Conservation (phyloP, 2,113 vertebrate genomes). For the Atherinomorus stipes region DNA sequence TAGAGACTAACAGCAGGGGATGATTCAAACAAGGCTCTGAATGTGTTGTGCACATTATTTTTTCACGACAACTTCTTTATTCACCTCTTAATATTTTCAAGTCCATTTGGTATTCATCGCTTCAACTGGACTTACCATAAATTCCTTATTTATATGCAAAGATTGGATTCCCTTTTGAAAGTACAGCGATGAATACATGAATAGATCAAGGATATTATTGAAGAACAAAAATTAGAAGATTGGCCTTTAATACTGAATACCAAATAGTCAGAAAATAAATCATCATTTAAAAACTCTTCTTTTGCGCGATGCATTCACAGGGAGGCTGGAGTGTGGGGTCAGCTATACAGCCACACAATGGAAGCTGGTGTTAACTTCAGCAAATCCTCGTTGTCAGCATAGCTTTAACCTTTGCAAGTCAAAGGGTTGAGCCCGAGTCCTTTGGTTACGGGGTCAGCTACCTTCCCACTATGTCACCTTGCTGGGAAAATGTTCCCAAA, state of each 20-base stretch:
- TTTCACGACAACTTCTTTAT: slow-evolving; percentile 41
- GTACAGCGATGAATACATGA: slow-evolving; percentile 19
- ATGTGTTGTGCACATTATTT: slow-evolving; percentile 1
- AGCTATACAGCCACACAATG: neutral
- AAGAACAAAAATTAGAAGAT: slow-evolving; percentile 22
- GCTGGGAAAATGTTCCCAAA: slow-evolving; percentile 36
- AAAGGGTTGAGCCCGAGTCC: slow-evolving; percentile 19
- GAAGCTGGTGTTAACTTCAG: slow-evolving; percentile 33
- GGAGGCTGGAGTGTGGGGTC: neutral
- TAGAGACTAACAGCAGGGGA: slow-evolving; percentile 11
- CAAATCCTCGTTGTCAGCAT: slow-evolving; percentile 23
- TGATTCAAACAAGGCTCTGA: slow-evolving; percentile 32
- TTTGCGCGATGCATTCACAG: slow-evolving; percentile 1
- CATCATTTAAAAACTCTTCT: neutral
- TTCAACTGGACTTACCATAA: neutral
- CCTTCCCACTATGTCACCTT: slow-evolving; percentile 30
- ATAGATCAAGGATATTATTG: slow-evolving; percentile 12
- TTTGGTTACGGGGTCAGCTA: slow-evolving; percentile 30
- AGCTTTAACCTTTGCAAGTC: slow-evolving; percentile 44
- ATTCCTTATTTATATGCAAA: slow-evolving; percentile 41
- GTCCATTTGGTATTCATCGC: slow-evolving; percentile 35
- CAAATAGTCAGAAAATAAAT: slow-evolving; percentile 18
- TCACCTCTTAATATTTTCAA: slow-evolving; percentile 31
- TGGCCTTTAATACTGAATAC: slow-evolving; percentile 3
- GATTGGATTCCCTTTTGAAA: slow-evolving; percentile 39